Conservation (phyloP, 2,113 vertebrate species). For the Anthoscopus minutus region DNA sequence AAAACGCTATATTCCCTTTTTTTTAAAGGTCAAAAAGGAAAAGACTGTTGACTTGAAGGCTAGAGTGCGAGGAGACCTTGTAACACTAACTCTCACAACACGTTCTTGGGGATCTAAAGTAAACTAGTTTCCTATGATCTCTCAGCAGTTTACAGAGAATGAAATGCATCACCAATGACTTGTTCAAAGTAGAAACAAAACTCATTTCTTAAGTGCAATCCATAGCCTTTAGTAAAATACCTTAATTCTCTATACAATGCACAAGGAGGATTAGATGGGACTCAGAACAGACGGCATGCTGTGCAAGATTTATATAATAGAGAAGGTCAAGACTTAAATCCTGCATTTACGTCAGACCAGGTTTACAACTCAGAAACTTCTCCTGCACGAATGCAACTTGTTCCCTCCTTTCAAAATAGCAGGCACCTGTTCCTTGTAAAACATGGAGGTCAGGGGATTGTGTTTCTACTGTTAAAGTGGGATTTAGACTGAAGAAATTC, state of each 20-base stretch:
- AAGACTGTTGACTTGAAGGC: neutral
- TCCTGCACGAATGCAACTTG: neutral
- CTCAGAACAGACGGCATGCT: neutral
- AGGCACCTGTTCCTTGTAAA: neutral
- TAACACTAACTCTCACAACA: neutral
- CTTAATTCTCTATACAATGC: neutral
- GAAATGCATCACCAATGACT: neutral
- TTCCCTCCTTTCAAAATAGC: neutral
- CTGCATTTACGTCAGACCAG: neutral
- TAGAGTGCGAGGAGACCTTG: neutral
- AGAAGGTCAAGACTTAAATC: conserved; percentile 29
- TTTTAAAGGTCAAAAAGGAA: neutral
- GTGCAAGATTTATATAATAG: neutral
- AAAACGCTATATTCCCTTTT: neutral
- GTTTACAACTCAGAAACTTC: neutral
- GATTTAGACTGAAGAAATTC: neutral
- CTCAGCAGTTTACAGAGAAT: neutral
- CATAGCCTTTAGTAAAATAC: neutral
- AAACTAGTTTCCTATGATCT: neutral
- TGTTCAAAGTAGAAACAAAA: neutral
- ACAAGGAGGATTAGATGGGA: neutral
- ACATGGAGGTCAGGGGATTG: neutral
- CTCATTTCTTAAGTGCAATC: neutral
- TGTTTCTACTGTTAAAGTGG: neutral
- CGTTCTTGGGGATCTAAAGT: neutral